These are phyloP conservation scores for Fistularia tabacaria DNA, from an alignment of 2,797 vertebrate species.

Conservation along the genomic window DNA sequence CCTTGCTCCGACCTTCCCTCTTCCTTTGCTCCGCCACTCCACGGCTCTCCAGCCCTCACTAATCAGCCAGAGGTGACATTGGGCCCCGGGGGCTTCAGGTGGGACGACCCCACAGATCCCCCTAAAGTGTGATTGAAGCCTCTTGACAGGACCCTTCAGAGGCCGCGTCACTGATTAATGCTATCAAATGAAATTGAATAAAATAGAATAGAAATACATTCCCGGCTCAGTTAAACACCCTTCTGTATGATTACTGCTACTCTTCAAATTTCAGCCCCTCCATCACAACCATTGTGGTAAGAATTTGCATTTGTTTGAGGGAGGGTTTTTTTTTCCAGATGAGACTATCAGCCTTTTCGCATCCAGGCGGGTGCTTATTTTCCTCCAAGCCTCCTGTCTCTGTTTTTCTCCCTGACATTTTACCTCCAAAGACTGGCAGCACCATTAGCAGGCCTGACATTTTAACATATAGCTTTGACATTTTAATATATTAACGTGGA, in stretches of 20 bases:
- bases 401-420: constrained; percentile 69
- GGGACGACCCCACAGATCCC: constrained; percentile 24
- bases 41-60: constrained; percentile 22
- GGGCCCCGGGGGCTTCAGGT: neutral
- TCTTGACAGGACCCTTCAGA: constrained; percentile 31
- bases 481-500: constrained; percentile 65
- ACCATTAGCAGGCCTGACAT: constrained; percentile 73
- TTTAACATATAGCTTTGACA: constrained; percentile 74
- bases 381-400: constrained; percentile 37
- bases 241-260: neutral
- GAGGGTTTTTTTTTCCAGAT: constrained; percentile 15
- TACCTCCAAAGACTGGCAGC: constrained; percentile 59
- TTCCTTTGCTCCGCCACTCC: constrained; percentile 8
- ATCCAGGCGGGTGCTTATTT: constrained; percentile 3
- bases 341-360: constrained; percentile 2
- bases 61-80: constrained; percentile 67
- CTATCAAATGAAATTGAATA: neutral
- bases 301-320: constrained; percentile 41
- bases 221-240: neutral
- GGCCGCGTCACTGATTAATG: constrained; percentile 26
- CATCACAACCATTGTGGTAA: neutral
- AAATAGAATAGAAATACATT: constrained; percentile 17
- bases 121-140: constrained; percentile 56
- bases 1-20: constrained; percentile 5
- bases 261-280: neutral